Percentiles rank a stretch among this genome's conserved stretches.
These are phyloP conservation scores for Siderastrea siderea DNA, from an alignment of 92 coral and sea anemone genomes.

Conservation along the genomic window DNA sequence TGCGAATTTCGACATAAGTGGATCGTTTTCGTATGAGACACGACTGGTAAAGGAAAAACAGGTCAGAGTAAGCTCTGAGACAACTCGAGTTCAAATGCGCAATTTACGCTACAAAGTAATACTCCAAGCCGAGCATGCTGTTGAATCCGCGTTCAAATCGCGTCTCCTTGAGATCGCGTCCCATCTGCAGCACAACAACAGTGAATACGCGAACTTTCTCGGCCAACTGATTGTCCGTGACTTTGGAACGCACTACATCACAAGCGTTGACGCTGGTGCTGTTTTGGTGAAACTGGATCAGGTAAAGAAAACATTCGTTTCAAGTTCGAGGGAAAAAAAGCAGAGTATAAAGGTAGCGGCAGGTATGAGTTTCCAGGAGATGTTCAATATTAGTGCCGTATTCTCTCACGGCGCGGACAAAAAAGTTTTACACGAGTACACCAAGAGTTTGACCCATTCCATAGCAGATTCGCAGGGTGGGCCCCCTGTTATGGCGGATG, in stretches of 20 bases:
- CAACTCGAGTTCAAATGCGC: constrained; percentile 89
- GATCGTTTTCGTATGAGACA: constrained; percentile 79
- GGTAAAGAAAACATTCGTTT: constrained; percentile 55
- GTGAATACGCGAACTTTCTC: constrained; percentile 82
- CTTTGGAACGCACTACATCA: constrained; percentile 90
- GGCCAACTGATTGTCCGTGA: constrained; percentile 90
- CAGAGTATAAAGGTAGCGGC: too few species aligned
- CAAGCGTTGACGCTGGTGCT: constrained; percentile 93
- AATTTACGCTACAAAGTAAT: constrained; percentile 72
- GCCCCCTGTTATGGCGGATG: too few species aligned
- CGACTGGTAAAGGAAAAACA: constrained; percentile 83
- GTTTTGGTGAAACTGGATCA: constrained; percentile 89
- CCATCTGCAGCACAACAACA: constrained; percentile 88
- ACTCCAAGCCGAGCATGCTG: constrained; percentile 82
- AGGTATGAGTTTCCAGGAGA: too few species aligned
- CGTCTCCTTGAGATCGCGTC: constrained; percentile 89
- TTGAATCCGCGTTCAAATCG: constrained; percentile 87
- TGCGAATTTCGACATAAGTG: too few species aligned
- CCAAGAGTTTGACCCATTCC: too few species aligned
- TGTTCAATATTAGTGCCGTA: too few species aligned
- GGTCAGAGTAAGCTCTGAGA: constrained; percentile 85
- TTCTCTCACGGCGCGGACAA: too few species aligned
- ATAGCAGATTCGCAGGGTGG: too few species aligned
- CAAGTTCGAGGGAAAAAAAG: too few species aligned
- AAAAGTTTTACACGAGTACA: too few species aligned